These are phyloP conservation scores for Micrasema minimum DNA, from an alignment of 1,140 invertebrate genomes.

Conservation along the genomic window DNA sequence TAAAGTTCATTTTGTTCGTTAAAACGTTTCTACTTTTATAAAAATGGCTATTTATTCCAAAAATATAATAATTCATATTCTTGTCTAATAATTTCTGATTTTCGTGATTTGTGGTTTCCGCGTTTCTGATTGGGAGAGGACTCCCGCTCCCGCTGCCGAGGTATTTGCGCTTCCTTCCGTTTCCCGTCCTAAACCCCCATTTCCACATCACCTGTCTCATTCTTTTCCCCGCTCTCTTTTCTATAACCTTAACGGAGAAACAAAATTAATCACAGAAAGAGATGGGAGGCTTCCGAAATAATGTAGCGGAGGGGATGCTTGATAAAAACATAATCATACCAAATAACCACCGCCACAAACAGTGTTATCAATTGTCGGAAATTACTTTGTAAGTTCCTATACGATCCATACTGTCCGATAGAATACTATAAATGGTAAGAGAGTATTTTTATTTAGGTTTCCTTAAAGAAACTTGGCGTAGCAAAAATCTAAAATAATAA, in stretches of 20 bases:
- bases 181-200: not conserved
- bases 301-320: not conserved
- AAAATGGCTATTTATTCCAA: no score
- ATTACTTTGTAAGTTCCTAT: not conserved
- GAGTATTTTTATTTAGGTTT: no score
- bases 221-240: not conserved
- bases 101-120: constrained; percentile 42
- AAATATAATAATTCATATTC: constrained; percentile 43
- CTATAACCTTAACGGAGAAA: not conserved
- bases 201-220: not conserved
- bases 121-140: constrained; percentile 21
- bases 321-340: no score
- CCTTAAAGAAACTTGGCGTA: no score
- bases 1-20: no score
- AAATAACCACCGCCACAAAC: not conserved
- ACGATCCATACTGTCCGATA: no score
- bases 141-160: constrained; percentile 2
- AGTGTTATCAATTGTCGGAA: not conserved
- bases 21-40: no score
- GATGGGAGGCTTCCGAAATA: not conserved
- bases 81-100: constrained; percentile 37
- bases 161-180: constrained; percentile 28
- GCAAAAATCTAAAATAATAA: no score
- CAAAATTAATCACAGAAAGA: not conserved
- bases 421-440: no score